Evolutionary conservation across 1,140 invertebrate species (phyloP), one percentile per base, ranked within the genome.

Genomic region (Leptinotarsa texana): DNA sequence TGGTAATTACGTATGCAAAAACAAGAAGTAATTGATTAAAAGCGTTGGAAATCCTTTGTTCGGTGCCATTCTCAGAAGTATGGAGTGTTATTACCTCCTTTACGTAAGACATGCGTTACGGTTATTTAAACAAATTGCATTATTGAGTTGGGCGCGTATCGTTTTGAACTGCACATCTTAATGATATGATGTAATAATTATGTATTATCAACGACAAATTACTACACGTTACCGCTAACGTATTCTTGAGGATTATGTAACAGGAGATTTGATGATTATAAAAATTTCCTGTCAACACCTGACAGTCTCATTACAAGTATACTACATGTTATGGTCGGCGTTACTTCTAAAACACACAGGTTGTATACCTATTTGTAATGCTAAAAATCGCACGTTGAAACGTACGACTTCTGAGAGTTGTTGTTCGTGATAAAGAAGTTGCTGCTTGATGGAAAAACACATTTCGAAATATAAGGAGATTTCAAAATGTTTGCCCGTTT

Each of bases 101-200:
- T 65, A 65, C 63, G 3, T 33, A 65, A 65, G 22, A 22, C 63
- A 65, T 65, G 21, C 63, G 63, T 65, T 65, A 65, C 21, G 63
- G 63, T 65, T 18, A 65, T 27, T 27, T 33, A 13, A 21, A 65
- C 4, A 3, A 65, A 65, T 65, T 65, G 21, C 63, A 33, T 65
- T 65, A 65, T 65, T 65, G 63, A 13, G 13, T 17, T 27, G 17
- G 4, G 15, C 11, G 63, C 27, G 13, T 21, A 65, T 65, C 15
- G 13, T 65, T 65, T 33, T 21, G 13, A 57, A 57, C 51, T 21
- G 63, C 15, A 33, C 63, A 65, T 65, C 63, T 65, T 17, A 65
- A 65, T 18, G 21, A 65, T 65, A 22, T 65, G 63, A 22, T 65
- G 63, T 24, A 22, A 65, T 62, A 62, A 62, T 21, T 13, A 33